Base-by-base conservation (phyloP, 1,140 invertebrate species). In the Hestina assimilis region DNA sequence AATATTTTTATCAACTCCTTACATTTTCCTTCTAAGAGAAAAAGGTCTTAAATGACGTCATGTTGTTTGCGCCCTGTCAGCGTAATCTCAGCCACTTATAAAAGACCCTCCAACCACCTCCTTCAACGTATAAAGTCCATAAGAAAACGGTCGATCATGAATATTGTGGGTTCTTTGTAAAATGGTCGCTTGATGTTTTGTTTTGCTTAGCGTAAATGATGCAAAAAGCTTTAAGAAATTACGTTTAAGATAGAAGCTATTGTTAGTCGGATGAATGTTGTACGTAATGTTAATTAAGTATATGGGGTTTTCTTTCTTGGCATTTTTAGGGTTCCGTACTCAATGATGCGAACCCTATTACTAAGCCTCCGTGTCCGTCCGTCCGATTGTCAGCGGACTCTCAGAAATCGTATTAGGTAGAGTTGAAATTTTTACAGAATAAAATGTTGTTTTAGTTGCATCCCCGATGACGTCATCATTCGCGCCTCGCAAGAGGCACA, bases 161-260 rank as follows among this genome's bases (percentile, higher is more conserved):
- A 63, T 58, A 52, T 48, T 20, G 45, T 26, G 33, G 42, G 63
- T 43, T 65, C 63, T 50, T 6, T 3, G 6, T 11, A 17, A 33
- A 33, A 46, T 38, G 62, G 51, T 31, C 43, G 38, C 28, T 12
- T 19, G 58, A 62, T 66, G 67, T 73, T 73, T 72, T 72, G 65
- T 74, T 73, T 56, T 58, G 59, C 56, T 72, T 29, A 33, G 48
- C 54, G 63, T 73, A 73, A 78, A 78, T 78, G 75, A 69, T 61
- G 72, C 75, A 75, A 72, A 76, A 76, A 78, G 71, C 68, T 62
- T 74, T 72, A 78, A 78, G 75, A 72, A 76, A 60, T 72, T 71
- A 69, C 51, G 43, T 33, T 59, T 72, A 63, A 72, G 54, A 57
- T 57, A 33, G 40, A 35, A 56, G 46, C 33, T 47, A 48, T 57